phyloP scores from a whole-genome alignment of 2,113 vertebrate genomes.

The Petaurus breviceps region DNA sequence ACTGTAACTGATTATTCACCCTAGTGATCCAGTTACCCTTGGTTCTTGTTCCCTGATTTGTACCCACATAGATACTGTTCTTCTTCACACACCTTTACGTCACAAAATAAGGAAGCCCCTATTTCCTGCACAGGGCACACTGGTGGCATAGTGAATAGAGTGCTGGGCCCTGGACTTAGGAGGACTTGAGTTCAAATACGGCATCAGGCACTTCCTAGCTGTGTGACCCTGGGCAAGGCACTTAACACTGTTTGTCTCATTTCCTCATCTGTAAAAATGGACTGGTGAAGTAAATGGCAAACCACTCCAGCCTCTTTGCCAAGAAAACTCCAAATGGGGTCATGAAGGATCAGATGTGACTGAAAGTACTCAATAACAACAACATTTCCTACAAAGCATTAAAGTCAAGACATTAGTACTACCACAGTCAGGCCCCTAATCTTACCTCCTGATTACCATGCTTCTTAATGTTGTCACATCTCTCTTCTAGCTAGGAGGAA shows the following conservation, averaged over 20 bases:
- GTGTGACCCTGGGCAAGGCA: background rate
- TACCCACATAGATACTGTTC: background rate
- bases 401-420: background rate
- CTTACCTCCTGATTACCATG: background rate
- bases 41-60: background rate
- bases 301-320: background rate
- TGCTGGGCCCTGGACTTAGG: no score
- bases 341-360: no score
- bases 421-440: background rate
- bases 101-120: background rate
- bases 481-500: background rate
- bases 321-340: no score
- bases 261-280: background rate
- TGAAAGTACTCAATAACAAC: no score
- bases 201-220: background rate
- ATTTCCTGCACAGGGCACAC: background rate
- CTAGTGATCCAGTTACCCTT: background rate
- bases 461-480: background rate
- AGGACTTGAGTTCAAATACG: no score
- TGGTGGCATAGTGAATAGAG: no score
- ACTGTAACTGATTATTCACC: background rate
- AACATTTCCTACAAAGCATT: background rate
- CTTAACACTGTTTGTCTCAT: background rate
- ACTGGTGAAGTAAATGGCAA: background rate
- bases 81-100: background rate